Evolutionary conservation across 2,888 invertebrate genomes (phyloP).

Genomic region (Cheilosia vernalis): DNA sequence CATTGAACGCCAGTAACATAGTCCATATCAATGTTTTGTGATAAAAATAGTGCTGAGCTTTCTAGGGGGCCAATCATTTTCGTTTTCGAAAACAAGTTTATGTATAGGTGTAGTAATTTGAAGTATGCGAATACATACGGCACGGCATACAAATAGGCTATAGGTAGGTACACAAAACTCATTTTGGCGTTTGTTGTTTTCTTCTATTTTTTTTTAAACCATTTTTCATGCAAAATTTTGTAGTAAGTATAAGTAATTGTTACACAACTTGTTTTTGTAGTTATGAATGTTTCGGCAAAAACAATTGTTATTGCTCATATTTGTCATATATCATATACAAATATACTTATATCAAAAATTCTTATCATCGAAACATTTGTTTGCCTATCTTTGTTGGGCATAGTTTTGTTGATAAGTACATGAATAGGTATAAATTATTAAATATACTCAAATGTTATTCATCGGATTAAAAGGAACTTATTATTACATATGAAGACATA

Average conservation of each 20-base stretch:
- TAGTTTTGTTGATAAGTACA: no score
- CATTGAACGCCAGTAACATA: conserved; percentile 52
- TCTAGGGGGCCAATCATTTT: conserved; percentile 58
- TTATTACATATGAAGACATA: no score
- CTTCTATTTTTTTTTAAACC: conserved; percentile 23
- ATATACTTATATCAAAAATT: no score
- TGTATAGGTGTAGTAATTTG: no score
- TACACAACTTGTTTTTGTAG: conserved; percentile 17
- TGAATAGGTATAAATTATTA: no score
- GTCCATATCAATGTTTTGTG: conserved; percentile 20
- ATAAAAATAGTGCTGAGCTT: conserved; percentile 61
- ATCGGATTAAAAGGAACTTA: no score
- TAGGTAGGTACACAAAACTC: not conserved
- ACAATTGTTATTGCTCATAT: conserved; percentile 1
- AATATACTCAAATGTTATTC: no score
- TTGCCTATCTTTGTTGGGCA: no score
- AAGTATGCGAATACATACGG: no score
- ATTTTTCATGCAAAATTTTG: conserved; percentile 47
- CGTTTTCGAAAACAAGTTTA: not conserved
- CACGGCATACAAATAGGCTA: no score
- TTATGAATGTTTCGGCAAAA: conserved; percentile 22
- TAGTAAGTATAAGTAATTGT: not conserved
- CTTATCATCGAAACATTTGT: no score
- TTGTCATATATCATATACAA: not conserved
- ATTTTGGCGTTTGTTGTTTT: conserved; percentile 1